These are phyloP conservation scores for Calcarius lapponicus DNA, from an alignment of 2,797 vertebrate genomes.

Conservation along the genomic window DNA sequence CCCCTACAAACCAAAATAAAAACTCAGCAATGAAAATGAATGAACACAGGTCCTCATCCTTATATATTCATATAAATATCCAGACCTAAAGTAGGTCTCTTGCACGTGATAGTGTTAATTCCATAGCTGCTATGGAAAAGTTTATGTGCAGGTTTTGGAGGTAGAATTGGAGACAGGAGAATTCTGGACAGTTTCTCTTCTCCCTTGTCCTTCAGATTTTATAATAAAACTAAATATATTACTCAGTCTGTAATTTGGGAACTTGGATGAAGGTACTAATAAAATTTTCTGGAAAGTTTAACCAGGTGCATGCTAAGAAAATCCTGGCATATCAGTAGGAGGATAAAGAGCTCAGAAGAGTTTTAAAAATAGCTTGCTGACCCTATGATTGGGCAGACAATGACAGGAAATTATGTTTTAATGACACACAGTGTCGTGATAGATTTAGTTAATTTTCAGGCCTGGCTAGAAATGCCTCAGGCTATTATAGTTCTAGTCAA, in stretches of 20 bases:
- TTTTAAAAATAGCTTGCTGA: background rate
- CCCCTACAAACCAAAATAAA: rapidly evolving
- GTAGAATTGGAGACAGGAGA: background rate
- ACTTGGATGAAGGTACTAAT: background rate
- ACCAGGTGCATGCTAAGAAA: background rate
- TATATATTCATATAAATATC: background rate
- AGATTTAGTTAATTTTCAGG: constrained; percentile 42
- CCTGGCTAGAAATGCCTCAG: background rate
- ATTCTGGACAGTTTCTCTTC: background rate
- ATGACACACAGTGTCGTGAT: background rate
- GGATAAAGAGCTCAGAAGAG: background rate
- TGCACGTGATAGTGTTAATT: background rate
- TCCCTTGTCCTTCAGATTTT: background rate
- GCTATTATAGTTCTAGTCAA: background rate
- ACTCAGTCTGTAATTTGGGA: background rate
- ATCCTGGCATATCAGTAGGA: background rate
- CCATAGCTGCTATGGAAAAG: background rate
- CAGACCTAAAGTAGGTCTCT: background rate
- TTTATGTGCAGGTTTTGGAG: rapidly evolving
- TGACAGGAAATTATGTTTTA: background rate
- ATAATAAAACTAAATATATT: background rate
- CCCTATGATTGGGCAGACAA: background rate
- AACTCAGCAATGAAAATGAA: background rate
- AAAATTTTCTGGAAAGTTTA: background rate
- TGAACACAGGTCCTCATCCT: rapidly evolving